Conservation (phyloP, 1,140 invertebrate genomes). For the Calliphora vicina region DNA sequence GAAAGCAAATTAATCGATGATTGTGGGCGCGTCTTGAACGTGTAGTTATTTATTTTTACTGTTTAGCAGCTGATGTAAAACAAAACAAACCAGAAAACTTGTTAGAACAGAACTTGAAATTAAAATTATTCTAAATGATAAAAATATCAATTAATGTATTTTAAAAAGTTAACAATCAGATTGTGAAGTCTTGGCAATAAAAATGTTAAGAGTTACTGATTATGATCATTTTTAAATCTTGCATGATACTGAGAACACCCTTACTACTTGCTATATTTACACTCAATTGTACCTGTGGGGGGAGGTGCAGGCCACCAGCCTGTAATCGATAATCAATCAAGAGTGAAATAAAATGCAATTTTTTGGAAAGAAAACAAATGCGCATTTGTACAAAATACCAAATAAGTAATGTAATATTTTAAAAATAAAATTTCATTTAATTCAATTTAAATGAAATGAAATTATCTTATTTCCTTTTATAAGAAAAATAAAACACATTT, state of each 20-base stretch:
- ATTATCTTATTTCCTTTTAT: too few relatives aligned
- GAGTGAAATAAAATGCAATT: not conserved
- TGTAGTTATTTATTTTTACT: too few relatives aligned
- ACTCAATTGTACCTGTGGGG: not conserved
- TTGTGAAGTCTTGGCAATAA: too few relatives aligned
- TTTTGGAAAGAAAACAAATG: not conserved
- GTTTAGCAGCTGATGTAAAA: too few relatives aligned
- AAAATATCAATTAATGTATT: too few relatives aligned
- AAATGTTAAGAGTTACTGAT: too few relatives aligned
- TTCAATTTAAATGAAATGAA: not conserved
- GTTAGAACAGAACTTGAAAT: too few relatives aligned
- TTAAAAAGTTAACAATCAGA: too few relatives aligned
- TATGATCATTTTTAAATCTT: too few relatives aligned
- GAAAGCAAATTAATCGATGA: not conserved
- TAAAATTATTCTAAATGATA: too few relatives aligned
- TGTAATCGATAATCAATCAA: not conserved
- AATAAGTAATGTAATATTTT: not conserved
- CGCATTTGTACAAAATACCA: not conserved
- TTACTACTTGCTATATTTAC: not conserved
- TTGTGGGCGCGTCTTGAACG: not conserved
- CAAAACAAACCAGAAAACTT: too few relatives aligned
- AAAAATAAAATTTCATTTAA: not conserved
- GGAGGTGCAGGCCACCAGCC: not conserved
- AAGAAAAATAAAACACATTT: too few relatives aligned
- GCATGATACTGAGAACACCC: not conserved